Evolutionary conservation across 53 echinoderm and acorn worm species (phyloP).

Genomic region (Henricia sp.): DNA sequence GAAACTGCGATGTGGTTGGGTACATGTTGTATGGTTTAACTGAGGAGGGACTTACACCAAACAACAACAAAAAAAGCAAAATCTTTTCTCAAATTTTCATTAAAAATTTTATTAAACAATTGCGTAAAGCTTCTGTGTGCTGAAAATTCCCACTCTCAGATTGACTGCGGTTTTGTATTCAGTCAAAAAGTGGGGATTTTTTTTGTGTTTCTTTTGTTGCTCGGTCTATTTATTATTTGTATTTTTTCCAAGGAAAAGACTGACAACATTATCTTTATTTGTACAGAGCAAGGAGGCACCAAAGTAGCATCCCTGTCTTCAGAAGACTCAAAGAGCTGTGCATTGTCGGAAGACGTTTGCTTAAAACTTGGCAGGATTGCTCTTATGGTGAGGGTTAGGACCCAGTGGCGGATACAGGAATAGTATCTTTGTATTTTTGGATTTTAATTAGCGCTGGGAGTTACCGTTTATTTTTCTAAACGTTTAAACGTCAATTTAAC

Average conservation of each 20-base stretch:
- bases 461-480: too few relatives aligned
- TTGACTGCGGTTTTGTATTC: too few relatives aligned
- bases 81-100: background rate
- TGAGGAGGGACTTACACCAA: too few relatives aligned
- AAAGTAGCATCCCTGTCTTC: slow-evolving; percentile 30
- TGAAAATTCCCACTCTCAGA: too few relatives aligned
- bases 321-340: slow-evolving; percentile 6
- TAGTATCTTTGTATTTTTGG: background rate
- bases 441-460: too few relatives aligned
- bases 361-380: slow-evolving; percentile 47
- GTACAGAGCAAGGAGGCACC: slow-evolving; percentile 52
- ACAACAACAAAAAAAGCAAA: background rate
- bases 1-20: too few relatives aligned
- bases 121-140: too few relatives aligned
- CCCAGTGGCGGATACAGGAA: background rate
- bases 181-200: too few relatives aligned
- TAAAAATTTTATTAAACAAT: background rate
- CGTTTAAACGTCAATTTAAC: too few relatives aligned
- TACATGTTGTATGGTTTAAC: too few relatives aligned
- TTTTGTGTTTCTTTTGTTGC: too few relatives aligned
- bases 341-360: slow-evolving; percentile 25
- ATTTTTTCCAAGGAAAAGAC: background rate
- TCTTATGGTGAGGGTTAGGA: slow-evolving; percentile 23
- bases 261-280: too few relatives aligned
- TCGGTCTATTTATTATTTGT: background rate